phyloP scores from a whole-genome alignment of 2,888 invertebrate genomes.

The Plagodis dolabraria region DNA sequence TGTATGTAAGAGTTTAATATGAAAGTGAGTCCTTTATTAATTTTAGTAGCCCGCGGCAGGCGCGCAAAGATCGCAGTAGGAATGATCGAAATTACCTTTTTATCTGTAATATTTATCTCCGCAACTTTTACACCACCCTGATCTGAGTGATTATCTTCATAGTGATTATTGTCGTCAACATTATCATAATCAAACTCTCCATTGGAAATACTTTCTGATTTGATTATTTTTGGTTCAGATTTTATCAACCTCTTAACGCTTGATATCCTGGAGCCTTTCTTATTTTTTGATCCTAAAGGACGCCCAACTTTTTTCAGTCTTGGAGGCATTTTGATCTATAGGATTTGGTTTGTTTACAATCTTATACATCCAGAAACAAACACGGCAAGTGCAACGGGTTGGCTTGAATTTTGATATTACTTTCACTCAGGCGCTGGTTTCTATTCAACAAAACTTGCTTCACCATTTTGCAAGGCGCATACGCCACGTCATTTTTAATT shows the following conservation, averaged over 20 bases:
- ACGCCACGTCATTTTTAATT: slow-evolving; percentile 20
- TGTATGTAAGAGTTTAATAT: too few species aligned
- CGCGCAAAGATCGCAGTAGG: too few species aligned
- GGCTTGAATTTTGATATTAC: slow-evolving; percentile 70
- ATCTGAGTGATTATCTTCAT: slow-evolving; percentile 18
- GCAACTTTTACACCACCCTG: slow-evolving; percentile 27
- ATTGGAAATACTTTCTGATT: slow-evolving; percentile 6
- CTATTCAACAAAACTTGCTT: slow-evolving; percentile 32
- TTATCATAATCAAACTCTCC: background rate
- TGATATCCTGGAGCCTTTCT: slow-evolving; percentile 26
- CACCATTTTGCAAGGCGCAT: slow-evolving; percentile 40
- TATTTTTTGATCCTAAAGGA: slow-evolving; percentile 54
- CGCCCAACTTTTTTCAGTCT: slow-evolving; percentile 60
- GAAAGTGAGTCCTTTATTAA: too few species aligned
- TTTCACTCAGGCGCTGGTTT: slow-evolving; percentile 76
- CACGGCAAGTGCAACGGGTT: slow-evolving; percentile 47
- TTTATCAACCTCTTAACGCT: slow-evolving; percentile 8
- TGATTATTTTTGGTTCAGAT: slow-evolving; percentile 26
- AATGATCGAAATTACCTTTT: slow-evolving; percentile 9
- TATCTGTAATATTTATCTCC: slow-evolving; percentile 8
- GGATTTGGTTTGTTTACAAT: slow-evolving; percentile 39
- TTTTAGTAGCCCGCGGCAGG: too few species aligned
- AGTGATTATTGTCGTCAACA: too few species aligned
- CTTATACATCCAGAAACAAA: slow-evolving; percentile 37
- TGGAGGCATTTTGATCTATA: slow-evolving; percentile 59